These are phyloP conservation scores for Gallinago solitaria DNA, from an alignment of 2,797 vertebrate genomes.

Conservation along the genomic window DNA sequence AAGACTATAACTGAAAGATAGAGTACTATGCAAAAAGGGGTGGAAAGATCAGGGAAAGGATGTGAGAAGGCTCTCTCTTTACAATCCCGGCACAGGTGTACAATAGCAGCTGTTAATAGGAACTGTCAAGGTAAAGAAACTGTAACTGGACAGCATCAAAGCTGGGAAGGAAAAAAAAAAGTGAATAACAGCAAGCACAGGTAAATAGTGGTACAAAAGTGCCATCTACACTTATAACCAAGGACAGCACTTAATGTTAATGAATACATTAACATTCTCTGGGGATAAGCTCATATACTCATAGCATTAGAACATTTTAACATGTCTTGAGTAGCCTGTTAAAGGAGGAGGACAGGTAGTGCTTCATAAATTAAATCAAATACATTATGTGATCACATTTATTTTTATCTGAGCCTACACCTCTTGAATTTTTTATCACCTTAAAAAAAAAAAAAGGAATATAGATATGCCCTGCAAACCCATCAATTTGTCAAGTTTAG, in stretches of 20 bases:
- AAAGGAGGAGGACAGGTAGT: constrained; percentile 47
- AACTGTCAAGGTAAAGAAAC: not conserved
- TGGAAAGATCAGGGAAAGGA: not conserved
- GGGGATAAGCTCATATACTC: not conserved
- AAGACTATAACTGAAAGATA: not conserved
- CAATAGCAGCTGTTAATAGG: not conserved
- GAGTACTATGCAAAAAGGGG: not conserved
- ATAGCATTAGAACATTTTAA: constrained; percentile 12
- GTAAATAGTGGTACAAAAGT: constrained; percentile 57
- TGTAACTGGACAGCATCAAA: not conserved
- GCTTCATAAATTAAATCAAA: constrained; percentile 76
- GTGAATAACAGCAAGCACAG: not conserved
- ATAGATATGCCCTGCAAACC: constrained; percentile 38
- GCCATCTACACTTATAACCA: constrained; percentile 59
- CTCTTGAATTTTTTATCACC: constrained; percentile 68
- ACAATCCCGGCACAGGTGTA: not conserved
- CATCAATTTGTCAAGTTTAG: constrained; percentile 71
- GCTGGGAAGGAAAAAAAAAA: not conserved
- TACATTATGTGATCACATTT: constrained; percentile 67
- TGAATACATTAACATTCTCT: constrained; percentile 25
- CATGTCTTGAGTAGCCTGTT: constrained; percentile 36
- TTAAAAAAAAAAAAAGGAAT: constrained; percentile 29
- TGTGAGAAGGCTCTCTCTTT: not conserved
- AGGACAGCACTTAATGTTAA: constrained; percentile 51
- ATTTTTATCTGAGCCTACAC: constrained; percentile 73